Base-by-base conservation (phyloP, 2,888 invertebrate species). In the Drymonia ruficornis region DNA sequence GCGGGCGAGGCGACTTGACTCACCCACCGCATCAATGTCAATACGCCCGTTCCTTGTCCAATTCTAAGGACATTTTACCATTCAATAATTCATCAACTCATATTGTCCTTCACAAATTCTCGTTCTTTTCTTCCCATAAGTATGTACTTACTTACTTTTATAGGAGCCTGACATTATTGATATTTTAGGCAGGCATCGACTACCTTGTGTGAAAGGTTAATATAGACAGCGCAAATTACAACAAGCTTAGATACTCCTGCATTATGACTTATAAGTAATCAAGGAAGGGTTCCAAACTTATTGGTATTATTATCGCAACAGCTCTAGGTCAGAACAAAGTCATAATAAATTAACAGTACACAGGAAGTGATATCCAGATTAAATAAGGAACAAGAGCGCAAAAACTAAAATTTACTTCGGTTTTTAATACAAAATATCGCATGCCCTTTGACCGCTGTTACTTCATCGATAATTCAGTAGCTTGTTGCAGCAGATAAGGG, bases 11-110 rank as follows among this genome's bases (percentile, higher is more conserved):
- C 63, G 53, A 59, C 46, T 65, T 44, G 52, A 63, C 64, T 70
- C 63, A 62, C 58, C 72, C 63, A 62, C 58, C 72, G 56, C 65
- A 69, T 76, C 74, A 82, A 79, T 76, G 76, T 75, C 80, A 74
- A 73, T 69, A 67, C 55, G 59, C 67, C 66, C 65, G 60, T 55
- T 70, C 59, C 58, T 66, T 65, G 66, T 67, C 60, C 61, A 63
- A 55, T 55, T 61, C 49, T 61, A 58, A 53, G 53, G 59, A 58
- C 58, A 58, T 56, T 55, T 66, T 50, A n/a, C 4, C 52, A 59
- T 59, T 63, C 49, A 49, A 50, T 59, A 59, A 59, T 53, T 63
- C 58, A 50, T 5, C 36, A 13, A 36, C 36, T 1, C 6, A 36
- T 36, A n/a, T n/a, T 36, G 36, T 36, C n/a, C 13, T 36, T 36